These are phyloP conservation scores for Plemyria rubiginata DNA, from an alignment of 2,888 invertebrate genomes.

Conservation along the genomic window DNA sequence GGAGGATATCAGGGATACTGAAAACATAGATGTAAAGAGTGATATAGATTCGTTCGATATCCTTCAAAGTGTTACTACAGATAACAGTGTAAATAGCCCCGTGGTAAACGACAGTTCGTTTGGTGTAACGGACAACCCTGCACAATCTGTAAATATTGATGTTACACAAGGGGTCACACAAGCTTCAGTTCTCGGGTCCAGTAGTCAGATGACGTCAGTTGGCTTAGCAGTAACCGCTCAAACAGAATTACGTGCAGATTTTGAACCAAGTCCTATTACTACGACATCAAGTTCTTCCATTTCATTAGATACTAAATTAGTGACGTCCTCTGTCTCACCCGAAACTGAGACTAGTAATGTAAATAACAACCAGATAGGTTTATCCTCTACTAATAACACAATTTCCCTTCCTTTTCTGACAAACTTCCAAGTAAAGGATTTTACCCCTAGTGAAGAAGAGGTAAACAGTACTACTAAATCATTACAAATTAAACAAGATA, in stretches of 20 bases:
- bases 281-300: conserved; percentile 16
- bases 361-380: conserved; percentile 44
- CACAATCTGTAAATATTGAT: conserved; percentile 65
- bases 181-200: conserved; percentile 54
- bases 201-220: conserved; percentile 54
- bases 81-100: conserved; percentile 69
- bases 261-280: conserved; percentile 36
- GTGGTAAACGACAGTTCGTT: conserved; percentile 50
- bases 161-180: conserved; percentile 46
- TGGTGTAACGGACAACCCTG: conserved; percentile 46
- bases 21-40: conserved; percentile 63
- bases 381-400: conserved; percentile 54
- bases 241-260: conserved; percentile 32
- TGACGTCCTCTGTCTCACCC: conserved; percentile 54
- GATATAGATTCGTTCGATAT: conserved; percentile 54
- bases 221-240: conserved; percentile 24
- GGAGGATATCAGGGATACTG: conserved; percentile 79
- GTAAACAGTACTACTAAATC: conserved; percentile 42
- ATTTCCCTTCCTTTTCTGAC: conserved; percentile 66
- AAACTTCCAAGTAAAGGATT: conserved; percentile 64
- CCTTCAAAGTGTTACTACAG: conserved; percentile 64
- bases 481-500: conserved; percentile 44
- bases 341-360: conserved; percentile 49
- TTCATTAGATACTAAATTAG: conserved; percentile 36
- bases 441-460: conserved; percentile 47